Evolutionary conservation across 2,888 invertebrate species (phyloP), one percentile per base, ranked within the genome.

Genomic region (Acleris sparsana): DNA sequence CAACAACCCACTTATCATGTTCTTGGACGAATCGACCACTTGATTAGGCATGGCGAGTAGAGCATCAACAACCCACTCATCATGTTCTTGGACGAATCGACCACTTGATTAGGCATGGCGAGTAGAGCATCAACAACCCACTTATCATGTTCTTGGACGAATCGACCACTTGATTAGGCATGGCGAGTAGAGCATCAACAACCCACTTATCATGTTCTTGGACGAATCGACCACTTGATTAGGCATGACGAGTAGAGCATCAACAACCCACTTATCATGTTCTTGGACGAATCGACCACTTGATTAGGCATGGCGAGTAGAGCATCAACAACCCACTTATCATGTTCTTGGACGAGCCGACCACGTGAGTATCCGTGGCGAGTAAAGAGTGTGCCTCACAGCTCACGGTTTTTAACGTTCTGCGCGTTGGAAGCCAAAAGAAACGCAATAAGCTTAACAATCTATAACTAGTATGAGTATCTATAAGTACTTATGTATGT

Each of bases 1-100:
- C 73, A 98, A 97, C 88, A 99, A 99, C 86, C 99, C 99, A 5
- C 96, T 97, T 60, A 95, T 99, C 53, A 96, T 99, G 96, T 99
- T 98, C 25, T 25, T 25, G 25, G 25, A 25, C 25, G 25, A 25
- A 86, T 98, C 98, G 1, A 99, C 98, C 16, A 98, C 98, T 95
- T 96, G 88, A 93, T 94, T 78, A 5, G 3, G n/a, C n/a, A n/a
- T n/a, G n/a, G n/a, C n/a, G n/a, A n/a, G n/a, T n/a, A n/a, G n/a
- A n/a, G n/a, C 70, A 97, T 99, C 73, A 98, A 97, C 88, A 99
- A 99, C 86, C 99, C 99, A 5, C 96, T 97, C 60, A 95, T 99
- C 53, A 96, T 99, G 96, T 99, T 98, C 25, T 25, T 25, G 25
- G 25, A 25, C 25, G 25, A 25, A 86, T 98, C 98, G 1, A 99